Evolutionary conservation across 2,797 vertebrate species (phyloP), one percentile per base, ranked within the genome.

Genomic region (Nyctalus aviator): DNA sequence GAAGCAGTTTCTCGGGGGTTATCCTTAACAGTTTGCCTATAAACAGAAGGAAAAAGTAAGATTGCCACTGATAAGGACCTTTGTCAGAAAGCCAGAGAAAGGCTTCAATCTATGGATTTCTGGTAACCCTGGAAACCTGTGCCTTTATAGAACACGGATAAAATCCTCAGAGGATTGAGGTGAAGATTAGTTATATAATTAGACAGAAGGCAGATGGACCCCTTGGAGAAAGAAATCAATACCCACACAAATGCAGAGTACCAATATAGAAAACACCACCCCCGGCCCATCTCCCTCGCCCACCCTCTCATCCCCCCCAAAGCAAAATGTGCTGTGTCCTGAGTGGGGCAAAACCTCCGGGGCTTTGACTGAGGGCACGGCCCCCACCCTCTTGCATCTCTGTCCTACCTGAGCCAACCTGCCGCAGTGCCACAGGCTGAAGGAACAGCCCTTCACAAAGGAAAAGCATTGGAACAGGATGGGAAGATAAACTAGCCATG

Each of bases 121-220:
- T 94, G 81, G 93, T 95, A 94, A 85, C 84, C 77, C 48, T 91
- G 90, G 96, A 96, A 97, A 96, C 77, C 41, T 17, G 53, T 30
- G 72, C 48, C 32, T 90, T 69, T 37, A 23, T 7, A 23, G 62
- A 84, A 77, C 62, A 53, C 44, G 23, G 37, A 89, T 90, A 71
- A 83, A 86, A 64, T 18, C 86, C 79, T 94, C 76, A 94, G 91
- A 94, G 91, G 94, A 71, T 76, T 44, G n/a, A 30, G 8, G 55
- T 84, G 86, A 94, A 95, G 91, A 95, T 95, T 72, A 91, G 87
- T 85, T 81, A 84, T 73, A 59, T 86, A 94, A 88, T 93, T 84
- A 71, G 48, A 76, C 23, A 85, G 69, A 94, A 73, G 50, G 73
- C 71, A 84, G 76, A 90, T 55, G 69, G 84, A 92, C 23, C 44